Conservation (phyloP, 2,113 vertebrate species). For the Tiliqua scincoides region DNA sequence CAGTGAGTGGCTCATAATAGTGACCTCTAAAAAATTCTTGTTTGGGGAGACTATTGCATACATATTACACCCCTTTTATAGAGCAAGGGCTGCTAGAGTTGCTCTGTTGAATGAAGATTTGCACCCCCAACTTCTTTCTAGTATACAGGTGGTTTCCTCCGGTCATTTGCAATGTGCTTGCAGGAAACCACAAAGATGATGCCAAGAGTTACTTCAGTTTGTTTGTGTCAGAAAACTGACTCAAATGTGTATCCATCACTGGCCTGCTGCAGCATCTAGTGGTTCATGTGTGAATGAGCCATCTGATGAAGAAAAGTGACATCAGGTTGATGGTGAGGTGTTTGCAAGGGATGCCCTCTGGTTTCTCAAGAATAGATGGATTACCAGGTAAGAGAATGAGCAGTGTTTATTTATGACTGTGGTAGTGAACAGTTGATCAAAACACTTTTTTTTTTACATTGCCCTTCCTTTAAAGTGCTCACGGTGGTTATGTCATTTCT, state of each 20-base stretch:
- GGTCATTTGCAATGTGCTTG: neutral
- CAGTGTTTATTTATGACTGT: neutral
- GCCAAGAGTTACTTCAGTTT: neutral
- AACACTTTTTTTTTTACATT: no score
- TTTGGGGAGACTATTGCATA: neutral
- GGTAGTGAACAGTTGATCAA: neutral
- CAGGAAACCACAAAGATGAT: neutral
- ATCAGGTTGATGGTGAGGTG: neutral
- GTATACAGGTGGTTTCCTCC: neutral
- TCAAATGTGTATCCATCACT: neutral
- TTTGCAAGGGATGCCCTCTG: neutral
- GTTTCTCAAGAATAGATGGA: neutral
- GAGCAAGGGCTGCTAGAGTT: constrained; percentile 8
- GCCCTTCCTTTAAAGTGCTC: no score
- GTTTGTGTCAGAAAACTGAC: neutral
- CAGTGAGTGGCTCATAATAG: neutral
- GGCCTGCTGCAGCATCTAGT: neutral
- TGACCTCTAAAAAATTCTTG: constrained; percentile 20
- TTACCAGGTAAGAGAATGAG: neutral
- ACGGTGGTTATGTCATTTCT: no score
- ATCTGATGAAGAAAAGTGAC: neutral
- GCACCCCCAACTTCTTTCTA: neutral
- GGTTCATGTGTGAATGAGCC: neutral
- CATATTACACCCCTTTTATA: constrained; percentile 34
- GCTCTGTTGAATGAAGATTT: constrained; percentile 20